Evolutionary conservation across 2,888 invertebrate species (phyloP), one percentile per base, ranked within the genome.

Genomic region (Smittia sp.): DNA sequence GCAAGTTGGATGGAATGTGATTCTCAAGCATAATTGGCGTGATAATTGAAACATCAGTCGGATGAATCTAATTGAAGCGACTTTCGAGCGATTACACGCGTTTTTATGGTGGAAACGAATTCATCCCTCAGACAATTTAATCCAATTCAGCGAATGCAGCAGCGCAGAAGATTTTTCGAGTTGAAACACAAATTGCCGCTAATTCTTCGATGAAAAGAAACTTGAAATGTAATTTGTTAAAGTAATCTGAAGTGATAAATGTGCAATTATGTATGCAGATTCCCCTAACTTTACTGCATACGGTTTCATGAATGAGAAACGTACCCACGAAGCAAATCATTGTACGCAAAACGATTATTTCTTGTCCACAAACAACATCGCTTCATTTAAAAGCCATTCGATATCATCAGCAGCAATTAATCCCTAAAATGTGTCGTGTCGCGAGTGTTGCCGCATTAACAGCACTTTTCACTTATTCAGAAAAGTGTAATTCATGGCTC

Each of bases 21-120:
- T 75, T 74, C n/a, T 75, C 74, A 75, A 69, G 1, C 75, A 78
- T 78, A 78, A 78, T 78, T 78, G 78, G 77, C 78, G 76, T 77
- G 76, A 78, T 78, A 78, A 78, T 78, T 78, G 78, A 77, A 77
- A 76, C 77, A 77, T 58, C 67, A 67, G 39, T 67, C 18, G 22
- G 58, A n/a, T 38, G 68, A 39, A 68, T 68, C 27, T 68, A 41
- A 68, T 68, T 69, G 52, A 69, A 67, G 39, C 7, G 25, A 69
- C 38, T 46, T 69, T 69, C 22, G 7, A 39, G n/a, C 67, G 41
- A 67, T 67, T 67, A 58, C 58, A 58, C 58, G 15, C 65, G 1
- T 18, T 65, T 32, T 25, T 65, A 9, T 13, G 6, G 20, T 20
- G 24, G 24, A 58, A 24, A 24, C 22, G 2, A 22, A 1, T 63